Evolutionary conservation across 2,888 invertebrate genomes (phyloP), one percentile per base, ranked within the genome.

Genomic region (Rhodophaea formosa): DNA sequence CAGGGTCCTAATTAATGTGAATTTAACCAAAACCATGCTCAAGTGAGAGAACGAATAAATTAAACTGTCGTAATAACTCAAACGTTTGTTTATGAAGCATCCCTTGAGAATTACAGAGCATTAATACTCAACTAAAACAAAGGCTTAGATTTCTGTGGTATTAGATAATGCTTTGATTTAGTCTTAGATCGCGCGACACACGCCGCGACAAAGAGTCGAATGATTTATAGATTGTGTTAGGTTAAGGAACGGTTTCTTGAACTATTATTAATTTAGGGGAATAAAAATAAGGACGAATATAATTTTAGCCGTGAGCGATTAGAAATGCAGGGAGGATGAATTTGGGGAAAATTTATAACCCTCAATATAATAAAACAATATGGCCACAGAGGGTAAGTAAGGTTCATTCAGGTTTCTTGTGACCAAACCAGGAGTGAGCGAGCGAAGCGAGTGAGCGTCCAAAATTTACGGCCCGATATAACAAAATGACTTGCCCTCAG

Each of bases 221-320:
- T 64, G 64, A 64, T 64, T 64, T 64, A 64, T 64, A 56, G 59
- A 53, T 58, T 47, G 29, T 44, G 54, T 56, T 43, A 55, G 39
- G 16, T 53, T 58, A 59, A 59, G 58, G 54, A 14, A 56, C 53
- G 32, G 54, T 59, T 53, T 15, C 55, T 7, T 32, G 39, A 32
- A 30, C 42, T 12, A 53, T 46, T 46, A n/a, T 54, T 45, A 15
- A 53, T 17, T 39, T 35, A 16, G 23, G n/a, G n/a, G n/a, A n/a
- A n/a, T n/a, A n/a, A n/a, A n/a, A n/a, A n/a, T n/a, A n/a, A n/a
- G n/a, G n/a, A n/a, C n/a, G n/a, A n/a, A n/a, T 15, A 8, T 44
- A 44, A 15, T 15, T 15, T 14, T 8, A 15, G 14, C 6, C 12
- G 1, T 43, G 10, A 14, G 5, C 7, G 12, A 7, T 12, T 12